Evolutionary conservation across 2,888 invertebrate species (phyloP), one percentile per base, ranked within the genome.

Genomic region (Pardosa pseudoannulata): DNA sequence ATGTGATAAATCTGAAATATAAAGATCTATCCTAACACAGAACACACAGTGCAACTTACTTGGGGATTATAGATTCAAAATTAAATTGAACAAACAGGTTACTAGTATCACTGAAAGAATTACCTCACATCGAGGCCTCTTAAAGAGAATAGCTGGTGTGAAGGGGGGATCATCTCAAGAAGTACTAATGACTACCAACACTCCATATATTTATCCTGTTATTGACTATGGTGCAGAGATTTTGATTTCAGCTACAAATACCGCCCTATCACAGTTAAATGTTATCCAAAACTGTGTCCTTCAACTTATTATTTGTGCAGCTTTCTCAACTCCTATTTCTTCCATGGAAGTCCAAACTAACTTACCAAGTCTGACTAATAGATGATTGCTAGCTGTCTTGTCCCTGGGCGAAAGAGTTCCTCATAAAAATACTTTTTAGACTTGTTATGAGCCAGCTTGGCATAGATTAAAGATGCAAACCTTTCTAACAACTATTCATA

Each of bases 271-370:
- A 32, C 31, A 68, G 19, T 29, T 68, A n/a, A 16, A 68, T 16
- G 11, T 68, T 5, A 36, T 68, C 29, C 68, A 68, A 32, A 68
- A 68, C 29, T n/a, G 29, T 11, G 36, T 36, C 31, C 29, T 65
- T 28, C 23, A 11, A 28, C 64, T 65, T 16, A 36, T 36, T 16
- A 68, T 36, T 68, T 31, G 68, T 68, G 31, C n/a, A 29, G 36
- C 68, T 11, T 11, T 68, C n/a, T 68, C 68, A 19, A 68, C 36
- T 36, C 68, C 19, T 68, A 19, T 68, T 68, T 9, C 68, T 32
- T 16, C 68, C n/a, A n/a, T n/a, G n/a, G n/a, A n/a, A n/a, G n/a
- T n/a, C n/a, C n/a, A n/a, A n/a, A n/a, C n/a, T n/a, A n/a, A n/a
- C n/a, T n/a, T n/a, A n/a, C n/a, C n/a, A n/a, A n/a, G n/a, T n/a